Conservation (phyloP, 2,888 invertebrate genomes). For the Thymelicus sylvestris region DNA sequence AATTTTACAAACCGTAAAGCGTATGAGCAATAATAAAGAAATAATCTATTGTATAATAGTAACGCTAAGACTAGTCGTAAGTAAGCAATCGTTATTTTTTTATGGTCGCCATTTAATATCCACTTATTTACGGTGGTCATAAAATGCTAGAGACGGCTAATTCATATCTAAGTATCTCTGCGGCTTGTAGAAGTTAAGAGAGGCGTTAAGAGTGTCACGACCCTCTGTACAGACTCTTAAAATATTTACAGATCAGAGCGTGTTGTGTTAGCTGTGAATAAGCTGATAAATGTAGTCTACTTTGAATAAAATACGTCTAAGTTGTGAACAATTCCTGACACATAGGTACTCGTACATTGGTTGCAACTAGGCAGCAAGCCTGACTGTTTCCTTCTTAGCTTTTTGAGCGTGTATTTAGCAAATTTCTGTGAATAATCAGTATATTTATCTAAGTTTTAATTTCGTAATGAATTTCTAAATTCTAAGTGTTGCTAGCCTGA, state of each 20-base stretch:
- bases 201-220: slow-evolving; percentile 27
- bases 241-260: slow-evolving; percentile 25
- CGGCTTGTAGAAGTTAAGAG: slow-evolving; percentile 13
- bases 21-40: background rate
- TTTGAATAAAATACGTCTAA: slow-evolving; percentile 13
- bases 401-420: slow-evolving; percentile 55
- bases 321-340: background rate
- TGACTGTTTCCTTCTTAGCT: slow-evolving; percentile 50
- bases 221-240: slow-evolving; percentile 37
- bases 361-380: slow-evolving; percentile 24
- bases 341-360: background rate
- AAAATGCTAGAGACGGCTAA: slow-evolving; percentile 12
- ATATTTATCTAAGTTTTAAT: slow-evolving; percentile 10
- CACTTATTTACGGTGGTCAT: slow-evolving; percentile 8
- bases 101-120: slow-evolving; percentile 4
- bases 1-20: slow-evolving; percentile 1
- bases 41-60: background rate
- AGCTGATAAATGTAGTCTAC: slow-evolving; percentile 29
- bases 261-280: slow-evolving; percentile 27
- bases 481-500: slow-evolving; percentile 13
- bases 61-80: background rate
- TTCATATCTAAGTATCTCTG: slow-evolving; percentile 19
- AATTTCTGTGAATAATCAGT: slow-evolving; percentile 37
- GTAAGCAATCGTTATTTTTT: slow-evolving; percentile 15
- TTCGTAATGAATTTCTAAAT: slow-evolving; percentile 10